Conservation (phyloP, 2,113 vertebrate species). For the Entelurus aequoreus region DNA sequence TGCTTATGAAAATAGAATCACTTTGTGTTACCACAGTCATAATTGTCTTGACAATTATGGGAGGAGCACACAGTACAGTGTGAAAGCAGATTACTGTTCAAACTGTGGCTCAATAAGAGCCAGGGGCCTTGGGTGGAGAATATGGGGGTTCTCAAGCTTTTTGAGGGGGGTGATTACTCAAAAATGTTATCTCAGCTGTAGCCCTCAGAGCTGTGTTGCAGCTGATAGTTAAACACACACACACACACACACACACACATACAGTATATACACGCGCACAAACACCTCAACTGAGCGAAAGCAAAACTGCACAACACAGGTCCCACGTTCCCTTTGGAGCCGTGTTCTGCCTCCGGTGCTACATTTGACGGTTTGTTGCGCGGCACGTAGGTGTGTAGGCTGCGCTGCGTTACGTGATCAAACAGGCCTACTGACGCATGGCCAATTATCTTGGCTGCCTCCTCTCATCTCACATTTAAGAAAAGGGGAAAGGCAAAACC, state of each 20-base stretch:
- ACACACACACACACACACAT: slow-evolving; percentile 30
- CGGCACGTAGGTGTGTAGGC: slow-evolving; percentile 69
- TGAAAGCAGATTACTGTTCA: slow-evolving; percentile 59
- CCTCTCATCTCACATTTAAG: slow-evolving; percentile 68
- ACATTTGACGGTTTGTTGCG: slow-evolving; percentile 75
- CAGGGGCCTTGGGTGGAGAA: slow-evolving; percentile 41
- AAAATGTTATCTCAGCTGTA: slow-evolving; percentile 65
- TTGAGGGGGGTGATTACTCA: slow-evolving; percentile 32
- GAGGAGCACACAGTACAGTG: slow-evolving; percentile 47
- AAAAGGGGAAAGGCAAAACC: slow-evolving; percentile 46
- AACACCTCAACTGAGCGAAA: slow-evolving; percentile 56
- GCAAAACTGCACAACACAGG: slow-evolving; percentile 68
- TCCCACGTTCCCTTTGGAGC: slow-evolving; percentile 69
- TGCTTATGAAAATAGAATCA: slow-evolving; percentile 54
- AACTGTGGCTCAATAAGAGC: slow-evolving; percentile 43
- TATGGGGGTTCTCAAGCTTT: slow-evolving; percentile 41
- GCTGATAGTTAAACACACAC: slow-evolving; percentile 55
- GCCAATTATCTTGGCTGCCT: slow-evolving; percentile 71
- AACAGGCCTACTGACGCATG: slow-evolving; percentile 67
- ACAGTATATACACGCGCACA: neutral
- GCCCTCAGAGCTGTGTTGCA: slow-evolving; percentile 55
- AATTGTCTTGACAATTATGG: slow-evolving; percentile 62
- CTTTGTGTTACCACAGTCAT: slow-evolving; percentile 46
- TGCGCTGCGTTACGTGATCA: slow-evolving; percentile 70
- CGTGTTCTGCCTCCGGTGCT: slow-evolving; percentile 71